These are phyloP conservation scores for Drosophila prostipennis DNA, from an alignment of 2,888 invertebrate genomes.

Conservation along the genomic window DNA sequence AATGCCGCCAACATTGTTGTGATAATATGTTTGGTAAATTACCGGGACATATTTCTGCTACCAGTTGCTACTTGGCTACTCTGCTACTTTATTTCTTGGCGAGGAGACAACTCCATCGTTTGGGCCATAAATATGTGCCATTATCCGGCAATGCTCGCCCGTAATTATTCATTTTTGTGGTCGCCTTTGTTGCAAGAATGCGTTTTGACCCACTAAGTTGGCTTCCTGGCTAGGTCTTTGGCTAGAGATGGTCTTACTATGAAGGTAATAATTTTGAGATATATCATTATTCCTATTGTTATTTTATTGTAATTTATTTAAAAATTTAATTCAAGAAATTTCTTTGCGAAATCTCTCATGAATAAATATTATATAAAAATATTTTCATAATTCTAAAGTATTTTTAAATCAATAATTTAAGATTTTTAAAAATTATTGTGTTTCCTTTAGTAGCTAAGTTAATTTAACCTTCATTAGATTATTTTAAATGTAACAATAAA, in stretches of 20 bases:
- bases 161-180: constrained; percentile 78
- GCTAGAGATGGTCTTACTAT: not conserved
- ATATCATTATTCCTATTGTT: no score
- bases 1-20: constrained; percentile 73
- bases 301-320: no score
- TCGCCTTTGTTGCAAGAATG: constrained; percentile 54
- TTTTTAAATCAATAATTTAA: no score
- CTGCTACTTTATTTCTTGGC: constrained; percentile 20
- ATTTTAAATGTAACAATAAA: not conserved
- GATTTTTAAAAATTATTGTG: no score
- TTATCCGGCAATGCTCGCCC: constrained; percentile 45
- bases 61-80: constrained; percentile 32
- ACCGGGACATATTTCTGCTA: constrained; percentile 61
- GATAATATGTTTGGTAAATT: constrained; percentile 76
- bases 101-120: constrained; percentile 63
- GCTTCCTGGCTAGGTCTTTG: not conserved
- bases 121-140: constrained; percentile 64
- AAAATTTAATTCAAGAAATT: no score
- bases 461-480: not conserved
- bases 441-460: no score
- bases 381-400: no score
- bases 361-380: no score
- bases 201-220: constrained; percentile 61
- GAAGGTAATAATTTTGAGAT: no score
- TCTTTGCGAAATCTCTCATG: no score